Conservation (phyloP, 2,888 invertebrate genomes). For the Cerastis leucographa region DNA sequence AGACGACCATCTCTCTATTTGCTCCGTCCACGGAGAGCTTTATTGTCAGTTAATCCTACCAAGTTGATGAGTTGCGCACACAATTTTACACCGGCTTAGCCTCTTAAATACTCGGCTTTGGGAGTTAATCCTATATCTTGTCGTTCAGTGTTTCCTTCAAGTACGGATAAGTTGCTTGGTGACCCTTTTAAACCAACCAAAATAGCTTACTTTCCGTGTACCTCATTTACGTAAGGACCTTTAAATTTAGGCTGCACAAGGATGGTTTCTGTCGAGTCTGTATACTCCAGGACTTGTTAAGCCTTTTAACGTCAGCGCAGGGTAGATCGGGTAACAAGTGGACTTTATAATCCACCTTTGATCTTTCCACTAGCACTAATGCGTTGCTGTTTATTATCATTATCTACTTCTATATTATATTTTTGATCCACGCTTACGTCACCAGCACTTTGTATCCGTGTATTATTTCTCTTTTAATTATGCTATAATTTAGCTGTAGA, state of each 20-base stretch:
- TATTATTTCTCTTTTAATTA: constrained; percentile 59
- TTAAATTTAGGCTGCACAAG: constrained; percentile 22
- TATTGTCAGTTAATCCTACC: constrained; percentile 54
- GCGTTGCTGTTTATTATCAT: constrained; percentile 45
- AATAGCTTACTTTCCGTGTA: constrained; percentile 12
- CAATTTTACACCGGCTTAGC: constrained; percentile 38
- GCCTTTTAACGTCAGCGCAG: constrained; percentile 33
- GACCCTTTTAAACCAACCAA: constrained; percentile 12
- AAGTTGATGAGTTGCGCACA: constrained; percentile 53
- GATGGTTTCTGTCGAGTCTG: constrained; percentile 12
- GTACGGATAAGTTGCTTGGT: constrained; percentile 20
- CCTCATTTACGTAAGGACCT: constrained; percentile 21
- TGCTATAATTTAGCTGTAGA: constrained; percentile 55
- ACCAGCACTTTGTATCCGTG: constrained; percentile 48
- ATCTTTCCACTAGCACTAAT: constrained; percentile 46
- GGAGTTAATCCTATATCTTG: constrained; percentile 37
- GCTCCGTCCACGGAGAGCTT: constrained; percentile 23
- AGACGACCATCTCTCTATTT: constrained; percentile 42
- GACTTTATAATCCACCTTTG: constrained; percentile 60
- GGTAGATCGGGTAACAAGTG: constrained; percentile 38
- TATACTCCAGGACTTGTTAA: constrained; percentile 14
- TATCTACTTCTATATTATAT: constrained; percentile 40
- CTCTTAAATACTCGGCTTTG: constrained; percentile 41
- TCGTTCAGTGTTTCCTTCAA: constrained; percentile 31
- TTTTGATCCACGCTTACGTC: constrained; percentile 58